phyloP scores from a whole-genome alignment of 2,888 invertebrate genomes.

The Cephus pygmeus region DNA sequence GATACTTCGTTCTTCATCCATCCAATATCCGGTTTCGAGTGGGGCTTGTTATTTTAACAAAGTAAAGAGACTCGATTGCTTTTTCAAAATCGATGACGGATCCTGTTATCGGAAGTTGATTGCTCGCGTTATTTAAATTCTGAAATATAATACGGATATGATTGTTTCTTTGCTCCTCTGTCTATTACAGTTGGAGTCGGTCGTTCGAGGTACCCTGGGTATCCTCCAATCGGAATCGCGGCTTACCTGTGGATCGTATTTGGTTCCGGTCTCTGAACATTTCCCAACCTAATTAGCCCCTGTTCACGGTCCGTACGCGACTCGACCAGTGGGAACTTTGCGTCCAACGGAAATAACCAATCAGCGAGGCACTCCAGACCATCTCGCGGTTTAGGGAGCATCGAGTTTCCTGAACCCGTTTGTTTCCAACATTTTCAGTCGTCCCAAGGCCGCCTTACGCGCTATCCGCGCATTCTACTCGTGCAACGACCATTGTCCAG shows the following conservation, averaged over 20 bases:
- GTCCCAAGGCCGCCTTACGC: constrained; percentile 50
- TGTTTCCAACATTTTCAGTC: constrained; percentile 43
- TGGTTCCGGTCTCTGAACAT: constrained; percentile 5
- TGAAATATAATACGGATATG: not conserved
- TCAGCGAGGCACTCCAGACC: constrained; percentile 23
- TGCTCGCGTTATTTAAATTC: not conserved
- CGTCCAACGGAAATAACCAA: constrained; percentile 51
- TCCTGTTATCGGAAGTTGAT: not conserved
- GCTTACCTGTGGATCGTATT: not conserved
- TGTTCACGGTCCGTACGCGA: not conserved
- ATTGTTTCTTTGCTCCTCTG: not conserved
- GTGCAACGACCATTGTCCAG: not conserved
- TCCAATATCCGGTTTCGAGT: not conserved
- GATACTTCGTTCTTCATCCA: not conserved
- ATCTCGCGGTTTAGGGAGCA: constrained; percentile 44
- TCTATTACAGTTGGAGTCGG: not conserved
- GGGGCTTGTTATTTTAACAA: not conserved
- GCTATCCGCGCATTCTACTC: not conserved
- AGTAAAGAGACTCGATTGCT: not conserved
- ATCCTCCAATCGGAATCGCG: not conserved
- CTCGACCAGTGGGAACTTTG: constrained; percentile 43
- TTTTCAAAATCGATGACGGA: not conserved
- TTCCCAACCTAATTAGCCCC: constrained; percentile 4
- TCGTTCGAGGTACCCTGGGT: not conserved
- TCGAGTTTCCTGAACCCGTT: constrained; percentile 49